Evolutionary conservation across 2,888 invertebrate species (phyloP).

Genomic region (Ommatoiulus sabulosus): DNA sequence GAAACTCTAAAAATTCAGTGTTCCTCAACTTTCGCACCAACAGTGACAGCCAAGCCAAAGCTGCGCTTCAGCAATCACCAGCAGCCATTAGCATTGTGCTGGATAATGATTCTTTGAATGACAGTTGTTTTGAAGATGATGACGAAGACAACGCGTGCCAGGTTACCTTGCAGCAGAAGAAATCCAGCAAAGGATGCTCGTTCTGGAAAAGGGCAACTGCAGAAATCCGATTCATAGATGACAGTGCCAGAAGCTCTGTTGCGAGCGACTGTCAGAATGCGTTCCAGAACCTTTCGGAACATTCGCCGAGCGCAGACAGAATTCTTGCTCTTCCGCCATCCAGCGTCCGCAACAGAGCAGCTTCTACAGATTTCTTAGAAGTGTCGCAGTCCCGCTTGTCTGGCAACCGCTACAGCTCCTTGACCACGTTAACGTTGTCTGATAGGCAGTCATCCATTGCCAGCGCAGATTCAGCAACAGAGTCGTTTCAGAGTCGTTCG

Average conservation of each 20-base stretch:
- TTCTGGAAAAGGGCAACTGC: constrained; percentile 16
- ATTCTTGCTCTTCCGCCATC: constrained; percentile 46
- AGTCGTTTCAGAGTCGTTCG: background rate
- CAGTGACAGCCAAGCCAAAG: background rate
- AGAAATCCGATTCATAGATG: constrained; percentile 61
- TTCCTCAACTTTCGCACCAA: background rate
- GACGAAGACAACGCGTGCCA: constrained; percentile 19
- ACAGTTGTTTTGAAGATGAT: constrained; percentile 51
- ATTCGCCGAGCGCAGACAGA: constrained; percentile 52
- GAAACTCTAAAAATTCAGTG: background rate
- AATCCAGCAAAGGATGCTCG: background rate
- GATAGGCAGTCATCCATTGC: constrained; percentile 56
- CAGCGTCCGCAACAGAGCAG: background rate
- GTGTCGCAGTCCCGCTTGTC: background rate
- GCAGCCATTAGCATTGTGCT: constrained; percentile 25
- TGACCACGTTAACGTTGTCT: constrained; percentile 58
- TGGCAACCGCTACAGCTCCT: constrained; percentile 55
- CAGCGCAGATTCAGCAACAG: constrained; percentile 31
- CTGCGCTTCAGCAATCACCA: background rate
- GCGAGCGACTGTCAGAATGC: constrained; percentile 57
- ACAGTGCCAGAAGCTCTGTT: constrained; percentile 61
- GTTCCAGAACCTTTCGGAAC: background rate
- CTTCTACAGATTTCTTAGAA: constrained; percentile 17
- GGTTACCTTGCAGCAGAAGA: background rate
- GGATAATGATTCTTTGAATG: constrained; percentile 14